A percentile compares a stretch with the other conserved stretches of the same genome.
Evolutionary conservation across 1,140 invertebrate species (phyloP).

Genomic region (Zaprionus vittiger): DNA sequence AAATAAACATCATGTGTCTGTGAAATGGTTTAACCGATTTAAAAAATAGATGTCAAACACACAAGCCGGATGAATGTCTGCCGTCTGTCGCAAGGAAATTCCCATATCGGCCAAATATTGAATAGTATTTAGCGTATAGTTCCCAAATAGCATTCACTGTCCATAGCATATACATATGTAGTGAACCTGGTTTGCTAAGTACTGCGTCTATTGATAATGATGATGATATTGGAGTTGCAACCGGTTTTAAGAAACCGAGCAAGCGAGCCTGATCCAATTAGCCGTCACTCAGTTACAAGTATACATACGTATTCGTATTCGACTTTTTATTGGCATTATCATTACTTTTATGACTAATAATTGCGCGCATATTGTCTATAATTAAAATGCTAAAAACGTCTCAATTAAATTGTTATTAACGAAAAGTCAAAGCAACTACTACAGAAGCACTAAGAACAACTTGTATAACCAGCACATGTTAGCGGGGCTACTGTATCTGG

Average conservation of each 20-base stretch:
- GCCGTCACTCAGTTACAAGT: conserved; percentile 34
- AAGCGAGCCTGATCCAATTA: conserved; percentile 63
- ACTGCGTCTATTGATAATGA: not conserved
- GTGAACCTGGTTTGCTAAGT: not conserved
- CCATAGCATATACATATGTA: not conserved
- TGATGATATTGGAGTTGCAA: conserved; percentile 13
- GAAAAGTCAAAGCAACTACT: conserved; percentile 67
- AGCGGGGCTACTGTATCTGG: conserved; percentile 34
- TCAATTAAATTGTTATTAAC: conserved; percentile 81
- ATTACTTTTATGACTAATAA: conserved; percentile 80
- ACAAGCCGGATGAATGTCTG: conserved; percentile 30
- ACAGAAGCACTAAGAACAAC: conserved; percentile 54
- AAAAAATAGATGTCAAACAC: not conserved
- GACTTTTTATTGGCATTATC: conserved; percentile 75
- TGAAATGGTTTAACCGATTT: conserved; percentile 46
- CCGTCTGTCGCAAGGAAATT: conserved; percentile 21
- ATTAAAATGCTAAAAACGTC: conserved; percentile 79
- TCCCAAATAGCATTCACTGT: conserved; percentile 9
- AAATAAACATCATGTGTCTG: conserved; percentile 35
- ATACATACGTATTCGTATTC: conserved; percentile 32
- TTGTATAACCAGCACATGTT: conserved; percentile 33
- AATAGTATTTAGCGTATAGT: conserved; percentile 20
- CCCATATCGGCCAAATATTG: conserved; percentile 48
- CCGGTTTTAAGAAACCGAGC: not conserved
- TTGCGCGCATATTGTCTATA: conserved; percentile 78